Conservation (phyloP, 1,140 invertebrate genomes). For the Atopsyche davidsoni region DNA sequence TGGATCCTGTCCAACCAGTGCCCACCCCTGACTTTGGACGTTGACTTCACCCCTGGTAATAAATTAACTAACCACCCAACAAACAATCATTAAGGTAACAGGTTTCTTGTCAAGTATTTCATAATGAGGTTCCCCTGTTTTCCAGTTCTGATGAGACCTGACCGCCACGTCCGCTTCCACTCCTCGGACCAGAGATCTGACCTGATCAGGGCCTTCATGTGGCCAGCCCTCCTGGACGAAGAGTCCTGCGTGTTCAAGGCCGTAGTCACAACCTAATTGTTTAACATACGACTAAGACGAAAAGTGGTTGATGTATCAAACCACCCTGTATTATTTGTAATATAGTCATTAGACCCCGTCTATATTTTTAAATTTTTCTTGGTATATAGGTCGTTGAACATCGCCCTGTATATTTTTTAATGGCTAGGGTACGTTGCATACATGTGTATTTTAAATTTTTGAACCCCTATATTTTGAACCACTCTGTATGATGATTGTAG, state of each 20-base stretch:
- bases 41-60: slow-evolving; percentile 55
- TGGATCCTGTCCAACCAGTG: slow-evolving; percentile 55
- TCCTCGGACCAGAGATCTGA: slow-evolving; percentile 52
- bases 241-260: slow-evolving; percentile 55
- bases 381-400: too few species aligned
- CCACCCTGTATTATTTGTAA: too few species aligned
- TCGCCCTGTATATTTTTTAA: too few species aligned
- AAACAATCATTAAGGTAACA: not conserved
- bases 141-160: slow-evolving; percentile 46
- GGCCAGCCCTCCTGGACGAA: slow-evolving; percentile 57
- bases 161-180: slow-evolving; percentile 54
- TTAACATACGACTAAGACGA: too few species aligned
- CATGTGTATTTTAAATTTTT: too few species aligned
- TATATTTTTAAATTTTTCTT: too few species aligned
- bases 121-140: slow-evolving; percentile 12
- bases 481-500: too few species aligned
- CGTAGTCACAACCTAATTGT: slow-evolving; percentile 51
- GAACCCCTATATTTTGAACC: too few species aligned
- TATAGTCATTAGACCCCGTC: too few species aligned
- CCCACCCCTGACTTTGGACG: slow-evolving; percentile 54
- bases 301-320: too few species aligned
- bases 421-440: too few species aligned
- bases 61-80: not conserved
- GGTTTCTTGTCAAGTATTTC: not conserved
- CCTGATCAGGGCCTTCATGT: slow-evolving; percentile 56